Percentiles rank a stretch among this genome's conserved stretches.
These are phyloP conservation scores for Diadumene lineata DNA, from an alignment of 92 coral and sea anemone genomes.

Conservation along the genomic window DNA sequence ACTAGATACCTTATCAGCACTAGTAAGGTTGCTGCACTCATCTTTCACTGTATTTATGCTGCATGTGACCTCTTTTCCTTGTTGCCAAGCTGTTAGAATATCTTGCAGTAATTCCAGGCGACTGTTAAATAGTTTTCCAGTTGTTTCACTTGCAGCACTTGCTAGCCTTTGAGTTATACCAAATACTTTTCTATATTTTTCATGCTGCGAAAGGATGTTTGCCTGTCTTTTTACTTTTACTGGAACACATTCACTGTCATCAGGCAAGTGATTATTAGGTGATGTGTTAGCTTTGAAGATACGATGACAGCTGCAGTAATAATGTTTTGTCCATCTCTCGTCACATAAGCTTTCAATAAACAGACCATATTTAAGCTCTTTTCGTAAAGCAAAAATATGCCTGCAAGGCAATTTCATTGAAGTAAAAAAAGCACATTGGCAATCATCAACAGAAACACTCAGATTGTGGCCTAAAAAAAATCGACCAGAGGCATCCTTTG, in stretches of 20 bases:
- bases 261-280: neutral
- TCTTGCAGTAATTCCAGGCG: conserved; percentile 15
- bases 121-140: conserved; percentile 13
- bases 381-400: conserved; percentile 36
- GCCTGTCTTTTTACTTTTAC: neutral
- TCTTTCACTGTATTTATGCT: neutral
- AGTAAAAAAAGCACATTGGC: conserved; percentile 27
- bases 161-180: conserved; percentile 36
- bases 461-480: conserved; percentile 4
- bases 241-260: conserved; percentile 4
- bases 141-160: conserved; percentile 35
- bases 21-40: neutral
- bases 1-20: neutral
- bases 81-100: conserved; percentile 29
- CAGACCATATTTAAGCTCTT: conserved; percentile 11
- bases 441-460: conserved; percentile 6
- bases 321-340: conserved; percentile 35
- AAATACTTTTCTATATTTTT: conserved; percentile 41
- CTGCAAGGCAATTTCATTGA: conserved; percentile 51
- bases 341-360: conserved; percentile 16
- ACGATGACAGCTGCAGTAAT: conserved; percentile 29
- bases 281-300: conserved; percentile 6
- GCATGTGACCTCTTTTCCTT: conserved; percentile 13
- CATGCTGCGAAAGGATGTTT: conserved; percentile 36
- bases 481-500: neutral